Base-by-base conservation (phyloP, 2,888 invertebrate species). In the Diadromus collaris region DNA sequence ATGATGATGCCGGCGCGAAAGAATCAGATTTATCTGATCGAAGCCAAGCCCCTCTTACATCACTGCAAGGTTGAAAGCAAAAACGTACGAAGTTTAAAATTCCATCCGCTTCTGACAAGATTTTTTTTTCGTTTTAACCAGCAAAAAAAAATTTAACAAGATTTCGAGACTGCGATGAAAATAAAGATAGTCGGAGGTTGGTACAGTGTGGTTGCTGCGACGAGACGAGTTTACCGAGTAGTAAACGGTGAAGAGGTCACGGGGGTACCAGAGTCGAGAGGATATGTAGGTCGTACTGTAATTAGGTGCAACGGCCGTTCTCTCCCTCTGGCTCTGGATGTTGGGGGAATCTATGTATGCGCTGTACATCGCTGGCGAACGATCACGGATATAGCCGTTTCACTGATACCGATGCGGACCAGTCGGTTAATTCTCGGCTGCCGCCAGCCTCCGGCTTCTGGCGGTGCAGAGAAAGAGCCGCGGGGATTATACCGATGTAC, bases 251-350 rank as follows among this genome's bases (percentile, higher is more conserved):
- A 75, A 71, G 75, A 67, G 69, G 71, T 63, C 58, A 70, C 21
- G 63, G 24, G 65, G n/a, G 44, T 46, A 56, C 67, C 41, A 60
- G 58, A 75, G 54, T 54, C 65, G 60, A 68, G 79, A 34, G 65
- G 63, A 65, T 73, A 81, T 81, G 74, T 82, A 76, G 82, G 82
- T 81, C 81, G 74, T 74, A 54, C 51, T 65, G 79, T 81, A 81
- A 81, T 79, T 82, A 82, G 81, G 64, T 76, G 70, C 68, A 78
- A 73, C 74, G 72, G 67, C 51, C 61, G 56, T 76, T 76, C 76
- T 78, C 70, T 77, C 64, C 63, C 68, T 71, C 61, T 78, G 67
- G 34, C 58, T 32, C 65, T 69, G 58, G 58, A 51, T 46, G 67
- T 44, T 69, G 60, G 54, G 19, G 41, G 16, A 67, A 46, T 51